Base-by-base conservation (phyloP, 2,113 vertebrate species). In the Leptosomus discolor region DNA sequence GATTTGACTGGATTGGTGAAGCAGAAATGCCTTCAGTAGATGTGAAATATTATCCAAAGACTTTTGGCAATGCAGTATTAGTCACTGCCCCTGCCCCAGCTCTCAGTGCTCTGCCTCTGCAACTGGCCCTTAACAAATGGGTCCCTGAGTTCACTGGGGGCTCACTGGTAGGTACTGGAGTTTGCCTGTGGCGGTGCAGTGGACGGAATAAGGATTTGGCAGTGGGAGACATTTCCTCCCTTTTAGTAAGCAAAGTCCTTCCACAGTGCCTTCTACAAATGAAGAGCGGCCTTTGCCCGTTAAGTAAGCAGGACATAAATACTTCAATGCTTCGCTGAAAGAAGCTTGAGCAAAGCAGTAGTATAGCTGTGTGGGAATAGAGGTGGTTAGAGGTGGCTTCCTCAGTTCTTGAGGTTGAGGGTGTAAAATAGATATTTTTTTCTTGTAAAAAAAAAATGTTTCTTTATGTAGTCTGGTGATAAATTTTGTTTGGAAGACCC, bases 401-500 rank as follows among this genome's bases (percentile, higher is more conserved):
- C 68, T 84, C 68, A 22, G 22, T 12, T 65, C 69, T 48, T 65
- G 41, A 74, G 61, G n/a, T 16, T 71, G 29, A 70, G n/a, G 14
- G 6, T 48, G 54, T 9, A 64, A 69, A 73, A 77, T 10, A 77
- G 9, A 23, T 41, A 24, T 48, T 18, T 69, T 61, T 63, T 54
- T 13, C 37, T 12, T 27, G 6, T 20, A 76, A 54, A 86, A 34
- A 76, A 54, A 86, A 34, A 53, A 13, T 2, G 3, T 19, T 75
- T 61, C 61, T 87, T 50, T 86, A 0, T 53, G 53, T 0, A 0
- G 11, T 43, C 11, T 57, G 27, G 22, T 54, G n/a, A 61, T 36
- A 65, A 36, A 36, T 53, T 76, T 71, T 63, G 11, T 46, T 89
- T 43, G 16, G 18, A 58, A 84, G 68, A 73, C 20, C 30, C 64